phyloP scores from a whole-genome alignment of 2,888 invertebrate genomes.

The Eurytoma adleriae region DNA sequence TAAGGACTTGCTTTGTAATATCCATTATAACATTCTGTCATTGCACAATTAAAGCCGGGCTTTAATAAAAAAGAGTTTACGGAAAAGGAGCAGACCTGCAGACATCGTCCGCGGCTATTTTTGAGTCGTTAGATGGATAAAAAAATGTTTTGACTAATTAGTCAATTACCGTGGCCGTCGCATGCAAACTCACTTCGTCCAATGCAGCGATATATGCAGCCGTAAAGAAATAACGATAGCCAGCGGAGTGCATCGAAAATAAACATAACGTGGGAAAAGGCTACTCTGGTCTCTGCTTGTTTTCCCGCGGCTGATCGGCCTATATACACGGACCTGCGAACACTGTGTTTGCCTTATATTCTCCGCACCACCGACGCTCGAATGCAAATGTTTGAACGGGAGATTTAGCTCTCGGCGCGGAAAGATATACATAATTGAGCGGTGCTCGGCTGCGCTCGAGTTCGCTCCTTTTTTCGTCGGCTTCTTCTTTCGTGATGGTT shows the following conservation, averaged over 20 bases:
- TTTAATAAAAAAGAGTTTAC: no score
- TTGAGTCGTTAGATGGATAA: no score
- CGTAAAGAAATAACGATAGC: no score
- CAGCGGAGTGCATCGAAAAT: not conserved
- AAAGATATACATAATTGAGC: not conserved
- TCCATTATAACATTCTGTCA: no score
- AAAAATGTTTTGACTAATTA: no score
- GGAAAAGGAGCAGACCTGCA: no score
- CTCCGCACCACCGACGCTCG: not conserved
- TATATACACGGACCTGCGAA: not conserved
- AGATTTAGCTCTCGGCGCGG: not conserved
- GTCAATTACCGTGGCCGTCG: no score
- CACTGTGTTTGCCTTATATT: slow-evolving; percentile 1
- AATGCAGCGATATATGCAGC: no score
- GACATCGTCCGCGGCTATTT: no score
- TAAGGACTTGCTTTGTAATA: no score
- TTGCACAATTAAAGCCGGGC: no score
- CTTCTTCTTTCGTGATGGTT: not conserved
- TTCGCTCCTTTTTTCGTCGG: not conserved
- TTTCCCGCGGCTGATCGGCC: not conserved
- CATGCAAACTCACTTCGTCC: no score
- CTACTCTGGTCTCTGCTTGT: slow-evolving; percentile 9
- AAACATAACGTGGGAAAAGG: slow-evolving; percentile 24
- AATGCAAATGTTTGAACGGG: slow-evolving; percentile 4
- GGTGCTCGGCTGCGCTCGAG: not conserved